Base-by-base conservation (phyloP, 2,888 invertebrate species). In the Dasypolia templi region DNA sequence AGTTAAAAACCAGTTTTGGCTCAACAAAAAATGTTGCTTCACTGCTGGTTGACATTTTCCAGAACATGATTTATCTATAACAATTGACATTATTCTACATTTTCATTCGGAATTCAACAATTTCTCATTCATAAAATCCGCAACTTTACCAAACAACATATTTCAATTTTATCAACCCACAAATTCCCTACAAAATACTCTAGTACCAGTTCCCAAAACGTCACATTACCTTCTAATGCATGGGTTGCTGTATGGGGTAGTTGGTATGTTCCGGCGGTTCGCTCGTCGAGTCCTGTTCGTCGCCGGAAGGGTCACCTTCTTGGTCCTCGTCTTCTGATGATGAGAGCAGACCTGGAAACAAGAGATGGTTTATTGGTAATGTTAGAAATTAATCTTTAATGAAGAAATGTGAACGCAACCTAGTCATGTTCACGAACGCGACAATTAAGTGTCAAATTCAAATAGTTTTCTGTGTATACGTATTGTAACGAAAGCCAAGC, bases 311-410 rank as follows among this genome's bases (percentile, higher is more conserved):
- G 56, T 97, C 97, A 0, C 96, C 97, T 35, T 97, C 97, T 42
- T 96, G 96, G 6, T 97, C 97, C 65, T 96, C 96, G 77, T 97
- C 97, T 67, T 97, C 97, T 3, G 97, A 97, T 78, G 97, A 97
- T 7, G 97, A 97, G 17, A 97, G 92, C 11, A 97, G 96, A 75
- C 97, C 97, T 97, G 91, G 44, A 58, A 64, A 66, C 9, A 9
- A 39, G 39, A 39, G 39, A 35, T 35, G 39, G 39, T 39, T 39
- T 39, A 39, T 39, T 35, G 35, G 35, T 35, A n/a, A n/a, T n/a
- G n/a, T n/a, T n/a, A n/a, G n/a, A n/a, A n/a, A n/a, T n/a, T n/a
- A n/a, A n/a, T n/a, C n/a, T n/a, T n/a, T n/a, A n/a, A n/a, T n/a
- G n/a, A n/a, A n/a, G n/a, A n/a, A n/a, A n/a, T n/a, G n/a, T n/a